phyloP scores from a whole-genome alignment of 1,140 invertebrate genomes.

The Ips typographus region DNA sequence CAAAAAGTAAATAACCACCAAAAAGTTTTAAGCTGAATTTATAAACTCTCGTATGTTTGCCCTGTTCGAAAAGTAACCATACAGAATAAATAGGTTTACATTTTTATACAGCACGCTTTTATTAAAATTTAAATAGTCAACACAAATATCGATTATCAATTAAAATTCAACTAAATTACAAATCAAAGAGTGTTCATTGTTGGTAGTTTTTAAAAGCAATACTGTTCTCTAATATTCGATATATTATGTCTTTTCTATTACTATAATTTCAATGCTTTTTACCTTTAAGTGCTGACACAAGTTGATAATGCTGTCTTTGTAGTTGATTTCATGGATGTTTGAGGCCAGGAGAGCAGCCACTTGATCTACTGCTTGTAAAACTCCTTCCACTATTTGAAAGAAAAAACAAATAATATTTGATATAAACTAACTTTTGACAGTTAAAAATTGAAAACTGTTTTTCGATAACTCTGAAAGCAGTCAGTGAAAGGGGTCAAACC shows the following conservation, averaged over 20 bases:
- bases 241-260: neutral
- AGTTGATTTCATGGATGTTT: slow-evolving; percentile 40
- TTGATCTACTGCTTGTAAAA: slow-evolving; percentile 51
- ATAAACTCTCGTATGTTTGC: no score
- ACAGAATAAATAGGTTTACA: no score
- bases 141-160: no score
- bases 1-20: slow-evolving; percentile 12
- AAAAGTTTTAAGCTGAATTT: no score
- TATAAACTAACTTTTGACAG: neutral
- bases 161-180: no score
- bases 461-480: no score
- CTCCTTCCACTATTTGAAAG: slow-evolving; percentile 45
- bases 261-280: slow-evolving; percentile 10
- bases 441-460: neutral
- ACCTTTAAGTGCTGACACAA: slow-evolving; percentile 52
- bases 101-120: no score
- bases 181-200: no score
- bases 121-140: no score
- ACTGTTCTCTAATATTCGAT: neutral
- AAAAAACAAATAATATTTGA: slow-evolving; percentile 18
- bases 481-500: no score
- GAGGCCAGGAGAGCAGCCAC: slow-evolving; percentile 47
- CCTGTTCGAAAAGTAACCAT: no score
- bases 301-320: slow-evolving; percentile 48
- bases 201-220: no score